phyloP scores from a whole-genome alignment of 2,113 vertebrate species.

The Chamaea fasciata region DNA sequence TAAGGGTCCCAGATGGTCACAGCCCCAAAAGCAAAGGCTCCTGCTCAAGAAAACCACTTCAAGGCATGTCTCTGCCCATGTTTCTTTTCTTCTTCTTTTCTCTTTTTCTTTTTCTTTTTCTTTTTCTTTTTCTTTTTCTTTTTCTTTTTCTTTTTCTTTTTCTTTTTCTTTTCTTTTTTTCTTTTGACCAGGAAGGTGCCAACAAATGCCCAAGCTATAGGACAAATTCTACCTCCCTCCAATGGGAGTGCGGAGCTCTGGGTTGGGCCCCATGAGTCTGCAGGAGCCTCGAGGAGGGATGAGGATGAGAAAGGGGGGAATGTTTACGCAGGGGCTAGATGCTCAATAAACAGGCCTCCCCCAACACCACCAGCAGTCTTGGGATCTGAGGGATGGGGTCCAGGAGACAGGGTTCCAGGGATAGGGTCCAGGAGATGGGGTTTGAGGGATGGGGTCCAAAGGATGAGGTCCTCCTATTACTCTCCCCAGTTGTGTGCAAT shows the following conservation, averaged over 20 bases:
- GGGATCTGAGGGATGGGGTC: not conserved
- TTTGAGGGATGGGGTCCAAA: accelerated
- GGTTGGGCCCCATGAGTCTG: not conserved
- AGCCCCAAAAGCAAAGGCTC: not conserved
- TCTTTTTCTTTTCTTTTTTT: too few relatives aligned
- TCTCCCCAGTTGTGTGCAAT: not conserved
- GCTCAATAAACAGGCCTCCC: not conserved
- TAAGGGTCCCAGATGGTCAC: not conserved
- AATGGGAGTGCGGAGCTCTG: not conserved
- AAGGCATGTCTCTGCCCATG: not conserved
- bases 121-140: too few relatives aligned
- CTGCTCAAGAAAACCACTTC: not conserved
- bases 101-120: too few relatives aligned
- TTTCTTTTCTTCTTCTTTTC: too few relatives aligned
- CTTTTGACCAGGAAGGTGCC: not conserved
- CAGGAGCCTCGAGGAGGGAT: not conserved
- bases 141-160: too few relatives aligned
- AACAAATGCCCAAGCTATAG: not conserved
- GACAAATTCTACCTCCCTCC: not conserved
- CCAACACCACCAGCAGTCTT: accelerated
- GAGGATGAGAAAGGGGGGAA: not conserved
- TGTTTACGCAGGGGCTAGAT: not conserved
- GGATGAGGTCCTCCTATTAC: not conserved
- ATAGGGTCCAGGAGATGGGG: not conserved
- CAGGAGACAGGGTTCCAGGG: not conserved